Evolutionary conservation across 2,797 vertebrate genomes (phyloP).

Genomic region (Bovichtus diacanthus): DNA sequence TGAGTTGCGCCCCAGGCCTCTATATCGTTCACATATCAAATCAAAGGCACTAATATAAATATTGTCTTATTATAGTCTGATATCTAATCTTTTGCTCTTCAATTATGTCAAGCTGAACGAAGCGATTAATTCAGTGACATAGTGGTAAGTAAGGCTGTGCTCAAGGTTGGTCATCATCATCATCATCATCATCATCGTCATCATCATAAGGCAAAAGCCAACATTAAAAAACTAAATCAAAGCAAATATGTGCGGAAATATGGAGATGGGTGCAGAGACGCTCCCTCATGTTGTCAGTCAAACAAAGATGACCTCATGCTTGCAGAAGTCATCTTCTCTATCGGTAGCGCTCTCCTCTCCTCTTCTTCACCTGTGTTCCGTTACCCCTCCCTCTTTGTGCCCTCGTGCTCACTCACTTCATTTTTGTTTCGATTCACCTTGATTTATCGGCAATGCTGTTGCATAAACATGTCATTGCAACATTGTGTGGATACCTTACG

Average conservation of each 20-base stretch:
- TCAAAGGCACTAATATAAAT: neutral
- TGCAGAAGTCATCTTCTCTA: neutral
- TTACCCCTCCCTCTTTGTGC: slow-evolving; percentile 26
- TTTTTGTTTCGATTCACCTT: slow-evolving; percentile 54
- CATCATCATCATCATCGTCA: neutral
- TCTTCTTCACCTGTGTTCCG: slow-evolving; percentile 6
- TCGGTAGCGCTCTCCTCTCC: neutral
- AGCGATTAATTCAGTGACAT: neutral
- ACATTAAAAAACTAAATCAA: neutral
- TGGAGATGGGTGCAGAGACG: neutral
- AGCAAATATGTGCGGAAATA: neutral
- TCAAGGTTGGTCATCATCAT: neutral
- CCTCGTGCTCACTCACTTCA: slow-evolving; percentile 55
- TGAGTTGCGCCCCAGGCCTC: no score
- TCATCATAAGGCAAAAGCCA: neutral
- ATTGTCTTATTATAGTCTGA: neutral
- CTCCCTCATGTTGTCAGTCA: neutral
- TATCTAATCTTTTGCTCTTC: slow-evolving; percentile 28
- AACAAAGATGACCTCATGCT: slow-evolving; percentile 16
- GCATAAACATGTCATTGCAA: slow-evolving; percentile 37
- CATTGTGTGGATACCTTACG: slow-evolving; percentile 29
- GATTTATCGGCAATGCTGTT: slow-evolving; percentile 40
- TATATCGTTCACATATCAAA: neutral
- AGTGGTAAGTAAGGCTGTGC: neutral
- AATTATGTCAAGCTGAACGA: slow-evolving; percentile 3